phyloP scores from a whole-genome alignment of 2,797 vertebrate genomes.

The Falco cherrug region DNA sequence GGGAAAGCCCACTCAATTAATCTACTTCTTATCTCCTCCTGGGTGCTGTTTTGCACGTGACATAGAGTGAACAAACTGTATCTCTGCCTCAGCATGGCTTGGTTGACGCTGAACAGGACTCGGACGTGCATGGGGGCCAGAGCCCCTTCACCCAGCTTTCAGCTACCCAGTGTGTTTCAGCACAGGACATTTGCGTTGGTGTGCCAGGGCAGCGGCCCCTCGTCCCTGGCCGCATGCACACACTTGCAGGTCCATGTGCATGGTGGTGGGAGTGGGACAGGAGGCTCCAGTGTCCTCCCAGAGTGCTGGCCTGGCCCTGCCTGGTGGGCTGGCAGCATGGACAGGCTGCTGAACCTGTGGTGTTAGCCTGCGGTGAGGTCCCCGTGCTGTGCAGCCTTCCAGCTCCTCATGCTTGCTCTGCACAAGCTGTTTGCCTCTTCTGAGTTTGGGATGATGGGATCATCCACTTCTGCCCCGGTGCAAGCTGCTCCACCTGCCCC shows the following conservation, averaged over 20 bases:
- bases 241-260: not conserved
- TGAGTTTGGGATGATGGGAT: not conserved
- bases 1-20: not conserved
- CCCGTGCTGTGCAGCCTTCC: rapidly evolving
- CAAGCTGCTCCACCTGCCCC: not conserved
- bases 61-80: rapidly evolving
- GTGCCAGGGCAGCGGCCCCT: not conserved
- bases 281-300: not conserved
- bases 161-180: not conserved
- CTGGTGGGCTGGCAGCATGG: no score
- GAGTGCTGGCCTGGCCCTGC: not conserved
- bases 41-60: rapidly evolving
- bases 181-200: rapidly evolving
- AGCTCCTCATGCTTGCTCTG: rapidly evolving
- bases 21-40: not conserved
- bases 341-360: rapidly evolving
- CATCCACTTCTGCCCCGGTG: not conserved
- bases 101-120: rapidly evolving
- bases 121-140: rapidly evolving
- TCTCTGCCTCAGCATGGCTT: rapidly evolving
- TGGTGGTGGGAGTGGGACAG: rapidly evolving
- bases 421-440: not conserved
- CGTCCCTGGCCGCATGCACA: rapidly evolving
- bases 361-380: not conserved
- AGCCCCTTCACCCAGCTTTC: not conserved